Evolutionary conservation across 2,797 vertebrate genomes (phyloP), one percentile per base, ranked within the genome.

Genomic region (Chelmon rostratus): DNA sequence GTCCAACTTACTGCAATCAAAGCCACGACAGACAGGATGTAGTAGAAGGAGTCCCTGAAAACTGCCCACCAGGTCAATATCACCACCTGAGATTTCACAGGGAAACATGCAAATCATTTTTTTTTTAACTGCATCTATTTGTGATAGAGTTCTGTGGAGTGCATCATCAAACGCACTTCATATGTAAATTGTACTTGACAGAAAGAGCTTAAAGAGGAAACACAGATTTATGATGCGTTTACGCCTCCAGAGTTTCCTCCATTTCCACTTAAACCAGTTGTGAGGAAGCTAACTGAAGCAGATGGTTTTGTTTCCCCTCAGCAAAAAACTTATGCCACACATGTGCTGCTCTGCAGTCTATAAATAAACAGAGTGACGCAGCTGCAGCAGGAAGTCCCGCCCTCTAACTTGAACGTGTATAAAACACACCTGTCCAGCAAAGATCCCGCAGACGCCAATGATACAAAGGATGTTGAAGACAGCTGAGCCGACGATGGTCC

Each of bases 381-480:
- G 54, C 67, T n/a, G 23, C 69, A 81, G 70, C 75, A 52, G 68
- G 25, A 57, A 80, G 49, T 77, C 76, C 31, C 53, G 33, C 37
- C 25, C 23, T 65, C 40, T 4, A 57, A 74, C 68, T 21, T 56
- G 33, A 67, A 23, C 52, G 70, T 35, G 42, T 46, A 81, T 70
- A 42, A 98, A 54, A 79, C 77, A 67, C 82, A 99, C 98, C 97
- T 99, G 98, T 85, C 98, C 98, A 2, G 98, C 98, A 40, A 99
- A 99, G 21, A 99, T 91, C 47, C 98, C 98, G 37, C 98, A 99
- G 44, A 99, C 98, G 42, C 98, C 98, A 38, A 99, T 97, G 89
- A 99, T 99, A 87, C 98, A 99, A 23, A 99, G 96, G 86, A 99
- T 97, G 93, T 99, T 99, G 94, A 99, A 99, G 88, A 99, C 98